Evolutionary conservation across 2,797 vertebrate genomes (phyloP), one percentile per base, ranked within the genome.

Genomic region (Enteromius unitaeniatus): DNA sequence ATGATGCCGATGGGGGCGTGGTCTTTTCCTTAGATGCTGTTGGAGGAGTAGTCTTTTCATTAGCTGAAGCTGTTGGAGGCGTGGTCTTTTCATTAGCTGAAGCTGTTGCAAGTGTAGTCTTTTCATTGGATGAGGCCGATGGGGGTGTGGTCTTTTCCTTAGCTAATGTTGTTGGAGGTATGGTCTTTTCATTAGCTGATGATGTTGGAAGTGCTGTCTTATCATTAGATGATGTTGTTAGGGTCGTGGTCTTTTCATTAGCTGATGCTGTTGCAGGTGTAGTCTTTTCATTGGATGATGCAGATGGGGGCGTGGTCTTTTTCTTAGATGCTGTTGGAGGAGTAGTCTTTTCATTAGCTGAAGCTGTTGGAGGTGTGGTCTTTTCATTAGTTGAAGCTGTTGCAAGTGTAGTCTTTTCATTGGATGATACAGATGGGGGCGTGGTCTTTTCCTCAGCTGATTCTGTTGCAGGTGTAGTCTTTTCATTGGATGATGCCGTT

Each of bases 391-490:
- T 0, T 74, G 51, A 76, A 15, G 6, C 15, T 55, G 49, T 14
- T 51, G 7, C 6, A 14, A 28, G 37, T 0, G 13, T 67, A 6
- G 23, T 17, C 37, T 78, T 13, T 78, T 78, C 55, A 51, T 1
- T 60, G 2, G 3, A 0, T 75, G 51, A 77, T 23, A n/a, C n/a
- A n/a, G n/a, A n/a, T n/a, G n/a, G n/a, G n/a, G n/a, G n/a, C n/a
- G n/a, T n/a, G n/a, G n/a, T n/a, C n/a, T n/a, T n/a, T n/a, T n/a
- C n/a, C n/a, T n/a, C 17, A 3, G 11, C n/a, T 55, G 49, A 55
- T 11, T 4, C n/a, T 13, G 4, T 23, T 26, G 23, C 1, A 60
- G 1, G 3, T 0, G 10, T 13, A 1, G 10, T 26, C 6, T 28
- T 3, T 17, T 67, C 28, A 10, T 3, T 67, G 0, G 3, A 6